Conservation (phyloP, 2,888 invertebrate species). For the Volucella inanis region DNA sequence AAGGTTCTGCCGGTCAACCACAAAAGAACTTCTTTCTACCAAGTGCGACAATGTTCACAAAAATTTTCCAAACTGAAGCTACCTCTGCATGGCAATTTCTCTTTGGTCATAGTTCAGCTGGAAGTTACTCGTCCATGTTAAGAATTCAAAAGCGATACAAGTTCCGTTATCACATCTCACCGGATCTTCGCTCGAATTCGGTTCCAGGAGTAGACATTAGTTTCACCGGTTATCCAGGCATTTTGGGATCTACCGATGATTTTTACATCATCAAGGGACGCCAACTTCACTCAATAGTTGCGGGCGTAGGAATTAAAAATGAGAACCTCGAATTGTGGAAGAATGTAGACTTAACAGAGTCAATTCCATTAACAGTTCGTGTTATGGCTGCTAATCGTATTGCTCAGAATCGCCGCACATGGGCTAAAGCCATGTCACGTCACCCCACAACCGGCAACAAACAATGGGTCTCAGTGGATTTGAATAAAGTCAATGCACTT, state of each 20-base stretch:
- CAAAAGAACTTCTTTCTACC: conserved; percentile 87
- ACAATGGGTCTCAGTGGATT: conserved; percentile 93
- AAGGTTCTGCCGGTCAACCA: conserved; percentile 77
- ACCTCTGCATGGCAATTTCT: conserved; percentile 84
- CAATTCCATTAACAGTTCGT: conserved; percentile 88
- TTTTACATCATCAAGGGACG: conserved; percentile 88
- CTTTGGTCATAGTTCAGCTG: conserved; percentile 92
- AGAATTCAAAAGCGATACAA: conserved; percentile 93
- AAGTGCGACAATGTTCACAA: conserved; percentile 82
- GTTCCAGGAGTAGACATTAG: conserved; percentile 88
- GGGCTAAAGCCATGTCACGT: conserved; percentile 88
- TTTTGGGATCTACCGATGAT: conserved; percentile 92
- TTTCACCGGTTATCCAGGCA: conserved; percentile 93
- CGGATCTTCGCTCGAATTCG: conserved; percentile 83
- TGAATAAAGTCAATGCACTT: conserved; percentile 83
- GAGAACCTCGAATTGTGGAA: conserved; percentile 89
- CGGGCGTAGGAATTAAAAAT: conserved; percentile 91
- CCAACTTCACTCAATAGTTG: conserved; percentile 86
- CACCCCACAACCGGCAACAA: conserved; percentile 93
- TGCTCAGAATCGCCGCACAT: conserved; percentile 88
- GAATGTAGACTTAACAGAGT: conserved; percentile 85
- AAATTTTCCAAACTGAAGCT: conserved; percentile 78
- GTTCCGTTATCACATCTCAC: conserved; percentile 88
- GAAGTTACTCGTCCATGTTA: conserved; percentile 91
- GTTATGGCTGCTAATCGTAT: conserved; percentile 93